Evolutionary conservation across 2,888 invertebrate species (phyloP).

Genomic region (Idaea biselata): DNA sequence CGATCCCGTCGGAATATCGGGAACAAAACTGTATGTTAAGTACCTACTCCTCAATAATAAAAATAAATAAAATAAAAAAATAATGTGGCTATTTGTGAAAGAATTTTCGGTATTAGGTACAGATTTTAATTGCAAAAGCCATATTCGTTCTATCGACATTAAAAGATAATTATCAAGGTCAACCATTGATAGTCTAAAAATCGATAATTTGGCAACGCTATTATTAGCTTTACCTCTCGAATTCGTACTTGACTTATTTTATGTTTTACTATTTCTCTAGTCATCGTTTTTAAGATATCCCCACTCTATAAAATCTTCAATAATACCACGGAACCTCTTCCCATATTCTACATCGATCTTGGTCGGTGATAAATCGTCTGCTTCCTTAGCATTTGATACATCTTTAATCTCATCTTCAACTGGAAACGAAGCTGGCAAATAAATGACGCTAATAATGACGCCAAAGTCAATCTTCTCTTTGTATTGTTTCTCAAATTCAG

Average conservation of each 20-base stretch:
- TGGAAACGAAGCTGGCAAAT: conserved; percentile 39
- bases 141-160: no score
- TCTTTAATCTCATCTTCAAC: conserved; percentile 36
- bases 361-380: no score
- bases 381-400: conserved; percentile 22
- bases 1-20: no score
- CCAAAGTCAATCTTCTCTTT: conserved; percentile 40
- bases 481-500: conserved; percentile 41
- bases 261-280: not conserved
- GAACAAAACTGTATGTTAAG: no score
- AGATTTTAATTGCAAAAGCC: no score
- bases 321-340: not conserved
- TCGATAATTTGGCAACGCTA: no score
- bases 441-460: conserved; percentile 20
- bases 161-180: no score
- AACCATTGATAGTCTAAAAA: no score
- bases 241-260: not conserved
- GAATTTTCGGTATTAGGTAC: no score
- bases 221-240: not conserved
- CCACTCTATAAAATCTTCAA: conserved; percentile 8
- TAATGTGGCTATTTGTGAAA: no score
- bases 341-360: not conserved
- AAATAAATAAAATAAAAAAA: no score
- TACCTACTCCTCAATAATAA: no score
- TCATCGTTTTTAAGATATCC: conserved; percentile 3